Percentiles rank a stretch among this genome's conserved stretches.
These are phyloP conservation scores for Heteronetta atricapilla DNA, from an alignment of 2,113 vertebrate genomes.

Conservation along the genomic window DNA sequence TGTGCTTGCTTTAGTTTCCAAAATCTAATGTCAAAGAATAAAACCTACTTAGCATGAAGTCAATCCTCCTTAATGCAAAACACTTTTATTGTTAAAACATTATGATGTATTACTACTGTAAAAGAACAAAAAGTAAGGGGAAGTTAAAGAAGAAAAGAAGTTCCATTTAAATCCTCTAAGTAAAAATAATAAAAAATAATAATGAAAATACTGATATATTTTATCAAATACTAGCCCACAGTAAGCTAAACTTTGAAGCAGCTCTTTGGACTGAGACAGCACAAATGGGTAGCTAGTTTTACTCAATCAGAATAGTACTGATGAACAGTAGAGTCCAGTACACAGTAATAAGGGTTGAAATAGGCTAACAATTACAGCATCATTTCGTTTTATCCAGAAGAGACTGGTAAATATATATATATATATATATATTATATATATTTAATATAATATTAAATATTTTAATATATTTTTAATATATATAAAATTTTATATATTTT, in stretches of 20 bases:
- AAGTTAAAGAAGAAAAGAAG: neutral
- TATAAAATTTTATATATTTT: too few relatives aligned
- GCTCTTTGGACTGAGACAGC: neutral
- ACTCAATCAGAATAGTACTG: neutral
- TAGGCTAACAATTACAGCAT: neutral
- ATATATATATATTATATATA: too few relatives aligned
- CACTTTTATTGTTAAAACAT: constrained; percentile 51
- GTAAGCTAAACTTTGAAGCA: neutral
- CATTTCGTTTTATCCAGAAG: neutral
- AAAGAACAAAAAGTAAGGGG: constrained; percentile 24
- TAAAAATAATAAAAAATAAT: neutral
- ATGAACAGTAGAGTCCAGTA: neutral
- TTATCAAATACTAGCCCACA: neutral
- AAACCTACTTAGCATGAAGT: constrained; percentile 75
- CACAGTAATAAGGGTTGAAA: neutral
- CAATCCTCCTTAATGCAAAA: constrained; percentile 35
- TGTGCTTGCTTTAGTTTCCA: constrained; percentile 74
- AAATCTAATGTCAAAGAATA: constrained; percentile 73
- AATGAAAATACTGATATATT: neutral
- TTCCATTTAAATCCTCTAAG: neutral
- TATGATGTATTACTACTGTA: neutral
- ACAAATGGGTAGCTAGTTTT: neutral
- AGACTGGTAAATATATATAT: neutral
- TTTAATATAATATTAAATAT: too few relatives aligned
- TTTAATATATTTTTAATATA: too few relatives aligned